A percentile compares a stretch with the other conserved stretches of the same genome.
Conservation (phyloP, 2,797 vertebrate genomes). For the Geotria australis region DNA sequence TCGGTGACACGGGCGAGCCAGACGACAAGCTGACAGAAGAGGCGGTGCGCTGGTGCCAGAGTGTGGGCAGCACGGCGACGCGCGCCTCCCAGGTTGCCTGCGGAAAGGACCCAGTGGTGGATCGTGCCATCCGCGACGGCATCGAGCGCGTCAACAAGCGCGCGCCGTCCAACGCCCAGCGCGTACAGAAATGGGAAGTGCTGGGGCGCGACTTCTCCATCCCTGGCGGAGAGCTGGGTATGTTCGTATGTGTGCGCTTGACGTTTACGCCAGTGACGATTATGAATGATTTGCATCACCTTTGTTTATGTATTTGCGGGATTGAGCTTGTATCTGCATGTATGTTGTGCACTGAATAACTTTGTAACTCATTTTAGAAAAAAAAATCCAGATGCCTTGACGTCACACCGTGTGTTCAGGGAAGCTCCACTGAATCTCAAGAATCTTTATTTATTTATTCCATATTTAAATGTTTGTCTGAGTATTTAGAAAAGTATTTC, state of each 20-base stretch:
- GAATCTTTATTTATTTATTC: too few species aligned
- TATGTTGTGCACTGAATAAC: too few species aligned
- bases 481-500: too few species aligned
- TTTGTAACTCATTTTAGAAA: too few species aligned
- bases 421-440: too few species aligned
- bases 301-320: too few species aligned
- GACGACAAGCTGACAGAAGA: constrained; percentile 30
- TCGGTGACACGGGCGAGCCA: constrained; percentile 17
- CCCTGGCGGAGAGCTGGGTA: constrained; percentile 45
- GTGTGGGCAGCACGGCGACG: constrained; percentile 29
- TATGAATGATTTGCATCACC: too few species aligned
- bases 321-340: too few species aligned
- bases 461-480: too few species aligned
- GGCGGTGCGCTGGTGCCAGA: constrained; percentile 19
- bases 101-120: constrained; percentile 17
- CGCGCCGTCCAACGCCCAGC: constrained; percentile 38
- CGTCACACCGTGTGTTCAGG: too few species aligned
- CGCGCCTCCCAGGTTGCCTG: constrained; percentile 26
- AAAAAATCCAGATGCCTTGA: too few species aligned
- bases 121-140: constrained; percentile 35
- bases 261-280: too few species aligned
- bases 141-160: constrained; percentile 27
- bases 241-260: constrained; percentile 7
- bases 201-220: constrained; percentile 52
- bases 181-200: constrained; percentile 48